A percentile compares a stretch with the other conserved stretches of the same genome.
Conservation (phyloP, 2,797 vertebrate genomes). For the Siniperca scherzeri region DNA sequence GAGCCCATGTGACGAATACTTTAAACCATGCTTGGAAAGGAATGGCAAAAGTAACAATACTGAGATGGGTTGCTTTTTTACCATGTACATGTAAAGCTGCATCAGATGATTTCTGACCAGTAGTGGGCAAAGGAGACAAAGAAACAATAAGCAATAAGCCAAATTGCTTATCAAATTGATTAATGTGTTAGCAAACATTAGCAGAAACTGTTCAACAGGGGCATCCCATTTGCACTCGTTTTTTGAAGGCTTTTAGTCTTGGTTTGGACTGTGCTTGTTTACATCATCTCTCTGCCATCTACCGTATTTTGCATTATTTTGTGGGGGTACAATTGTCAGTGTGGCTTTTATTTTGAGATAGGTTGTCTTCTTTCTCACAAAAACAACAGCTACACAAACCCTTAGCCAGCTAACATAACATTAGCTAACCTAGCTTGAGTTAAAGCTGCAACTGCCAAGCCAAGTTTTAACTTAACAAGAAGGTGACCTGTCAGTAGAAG, state of each 20-base stretch:
- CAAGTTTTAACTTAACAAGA: neutral
- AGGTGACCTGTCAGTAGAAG: conserved; percentile 11
- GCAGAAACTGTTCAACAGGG: neutral
- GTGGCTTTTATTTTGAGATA: neutral
- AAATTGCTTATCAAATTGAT: conserved; percentile 13
- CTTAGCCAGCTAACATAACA: neutral
- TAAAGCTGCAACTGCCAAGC: conserved; percentile 8
- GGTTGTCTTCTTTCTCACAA: neutral
- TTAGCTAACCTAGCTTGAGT: neutral
- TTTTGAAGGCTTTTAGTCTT: neutral
- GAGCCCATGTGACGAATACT: conserved; percentile 59
- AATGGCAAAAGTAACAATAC: conserved; percentile 41
- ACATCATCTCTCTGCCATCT: neutral
- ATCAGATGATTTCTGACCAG: conserved; percentile 33
- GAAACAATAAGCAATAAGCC: conserved; percentile 12
- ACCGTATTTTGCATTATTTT: neutral
- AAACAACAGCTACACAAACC: neutral
- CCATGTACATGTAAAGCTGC: conserved; percentile 20
- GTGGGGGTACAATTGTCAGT: neutral
- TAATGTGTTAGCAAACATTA: neutral
- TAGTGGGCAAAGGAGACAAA: conserved; percentile 15
- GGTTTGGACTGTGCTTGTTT: neutral
- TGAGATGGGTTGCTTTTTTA: conserved; percentile 16
- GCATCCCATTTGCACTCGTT: neutral
- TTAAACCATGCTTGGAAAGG: conserved; percentile 34